Percentiles rank a stretch among this genome's conserved stretches.
phyloP scores from a whole-genome alignment of 2,888 invertebrate genomes.

The Rotaria macrura region DNA sequence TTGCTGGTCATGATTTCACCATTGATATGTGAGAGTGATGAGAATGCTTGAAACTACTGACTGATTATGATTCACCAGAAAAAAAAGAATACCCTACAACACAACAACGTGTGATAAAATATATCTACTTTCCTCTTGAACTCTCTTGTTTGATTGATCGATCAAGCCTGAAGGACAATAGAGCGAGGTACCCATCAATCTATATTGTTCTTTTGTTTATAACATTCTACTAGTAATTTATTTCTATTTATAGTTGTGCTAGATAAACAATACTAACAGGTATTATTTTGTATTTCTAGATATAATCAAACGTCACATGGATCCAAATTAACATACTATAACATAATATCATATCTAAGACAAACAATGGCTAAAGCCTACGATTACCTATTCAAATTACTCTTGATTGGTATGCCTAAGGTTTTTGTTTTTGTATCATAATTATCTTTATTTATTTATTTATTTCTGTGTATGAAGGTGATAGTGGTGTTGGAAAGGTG shows the following conservation, averaged over 20 bases:
- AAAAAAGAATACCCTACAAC: not conserved
- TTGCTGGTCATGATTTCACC: not conserved
- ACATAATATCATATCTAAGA: not conserved
- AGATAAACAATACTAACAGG: not conserved
- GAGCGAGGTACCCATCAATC: not conserved
- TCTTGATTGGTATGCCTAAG: slow-evolving; percentile 43
- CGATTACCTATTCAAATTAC: slow-evolving; percentile 45
- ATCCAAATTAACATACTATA: not conserved
- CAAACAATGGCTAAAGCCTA: slow-evolving; percentile 33
- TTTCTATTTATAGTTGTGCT: not conserved
- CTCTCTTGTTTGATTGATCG: not conserved
- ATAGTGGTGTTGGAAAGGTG: not conserved
- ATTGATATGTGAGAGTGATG: not conserved
- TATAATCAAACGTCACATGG: not conserved
- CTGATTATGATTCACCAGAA: not conserved
- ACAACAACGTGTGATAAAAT: not conserved
- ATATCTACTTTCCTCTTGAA: not conserved
- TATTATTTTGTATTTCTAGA: not conserved
- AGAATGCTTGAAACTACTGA: no score
- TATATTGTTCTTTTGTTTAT: not conserved
- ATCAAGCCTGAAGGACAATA: not conserved
- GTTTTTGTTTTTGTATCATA: not conserved
- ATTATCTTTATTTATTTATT: not conserved
- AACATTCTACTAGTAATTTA: not conserved
- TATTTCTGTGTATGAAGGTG: not conserved